Evolutionary conservation across 2,888 invertebrate species (phyloP), one percentile per base, ranked within the genome.

Genomic region (Drosophila greeni): DNA sequence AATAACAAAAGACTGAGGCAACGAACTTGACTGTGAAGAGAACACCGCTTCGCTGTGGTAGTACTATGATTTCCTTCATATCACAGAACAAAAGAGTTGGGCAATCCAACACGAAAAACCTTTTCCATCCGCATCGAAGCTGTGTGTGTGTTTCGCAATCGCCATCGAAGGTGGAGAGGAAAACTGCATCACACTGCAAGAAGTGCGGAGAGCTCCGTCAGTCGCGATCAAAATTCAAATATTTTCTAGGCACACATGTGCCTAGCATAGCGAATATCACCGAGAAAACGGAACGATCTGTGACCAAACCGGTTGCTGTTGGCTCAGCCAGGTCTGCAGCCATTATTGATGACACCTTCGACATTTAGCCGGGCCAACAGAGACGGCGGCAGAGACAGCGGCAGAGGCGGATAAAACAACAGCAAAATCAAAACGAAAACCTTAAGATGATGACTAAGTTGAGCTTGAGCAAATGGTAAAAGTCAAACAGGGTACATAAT

Each of bases 311-410:
- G 64, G 75, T 73, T 55, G 42, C 11, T 37, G 43, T 3, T 42
- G 40, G 43, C 47, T 43, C 43, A 39, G 49, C 24, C 47, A 53
- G 52, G 33, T 45, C 53, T 61, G 42, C 36, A 51, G n/a, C 61
- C 66, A 72, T 71, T 70, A 81, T 84, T 77, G 82, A 81, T 84
- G 82, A 80, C 82, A 81, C 81, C 81, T 81, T 84, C 81, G 81
- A 81, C 81, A 81, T 81, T 81, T 81, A 84, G 72, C 74, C 65
- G 43, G 49, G 42, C 66, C 67, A 57, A 56, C 57, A 24, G 26
- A 31, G n/a, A 60, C 23, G 12, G 1, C 9, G 23, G 18, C 40
- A 23, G 16, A 29, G 14, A 45, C 29, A 1, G 39, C 12, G 20
- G 20, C 20, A 20, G 20, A 20, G 20, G 20, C 20, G 26, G 31